These are phyloP conservation scores for Geophilus truncorum DNA, from an alignment of 2,888 invertebrate genomes.

Conservation along the genomic window DNA sequence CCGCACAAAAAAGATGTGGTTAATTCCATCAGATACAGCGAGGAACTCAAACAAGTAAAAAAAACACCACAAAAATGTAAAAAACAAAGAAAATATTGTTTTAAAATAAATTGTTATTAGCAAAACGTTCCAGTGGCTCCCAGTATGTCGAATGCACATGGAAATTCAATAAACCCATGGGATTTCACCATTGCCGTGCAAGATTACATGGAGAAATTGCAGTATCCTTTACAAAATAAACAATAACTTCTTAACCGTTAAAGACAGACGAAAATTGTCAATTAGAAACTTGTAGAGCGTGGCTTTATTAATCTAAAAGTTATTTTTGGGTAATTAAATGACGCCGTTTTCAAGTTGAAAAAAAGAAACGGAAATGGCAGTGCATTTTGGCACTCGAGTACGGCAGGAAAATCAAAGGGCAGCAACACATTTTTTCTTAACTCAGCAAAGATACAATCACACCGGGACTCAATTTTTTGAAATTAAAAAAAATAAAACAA, in stretches of 20 bases:
- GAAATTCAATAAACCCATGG: neutral
- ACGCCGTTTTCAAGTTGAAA: too few relatives aligned
- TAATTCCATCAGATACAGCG: neutral
- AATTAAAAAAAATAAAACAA: conserved; percentile 27
- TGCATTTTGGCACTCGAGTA: too few relatives aligned
- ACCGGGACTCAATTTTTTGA: conserved; percentile 29
- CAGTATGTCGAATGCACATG: neutral
- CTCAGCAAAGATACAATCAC: conserved; percentile 29
- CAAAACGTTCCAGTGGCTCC: neutral
- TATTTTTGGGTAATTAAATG: too few relatives aligned
- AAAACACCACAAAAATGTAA: neutral
- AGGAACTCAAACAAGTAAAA: neutral
- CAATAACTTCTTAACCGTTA: too few relatives aligned
- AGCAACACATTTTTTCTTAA: too few relatives aligned
- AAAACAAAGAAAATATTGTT: neutral
- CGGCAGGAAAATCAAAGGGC: too few relatives aligned
- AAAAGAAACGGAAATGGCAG: too few relatives aligned
- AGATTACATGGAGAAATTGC: conserved; percentile 28
- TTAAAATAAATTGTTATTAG: neutral
- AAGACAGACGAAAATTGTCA: too few relatives aligned
- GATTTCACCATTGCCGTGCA: conserved; percentile 17
- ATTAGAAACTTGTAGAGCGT: too few relatives aligned
- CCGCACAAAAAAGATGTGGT: conserved; percentile 2
- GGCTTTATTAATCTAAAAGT: too few relatives aligned
- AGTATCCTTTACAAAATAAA: conserved; percentile 4